Evolutionary conservation across 2,888 invertebrate species (phyloP).

Genomic region (Amphipoea oculea): DNA sequence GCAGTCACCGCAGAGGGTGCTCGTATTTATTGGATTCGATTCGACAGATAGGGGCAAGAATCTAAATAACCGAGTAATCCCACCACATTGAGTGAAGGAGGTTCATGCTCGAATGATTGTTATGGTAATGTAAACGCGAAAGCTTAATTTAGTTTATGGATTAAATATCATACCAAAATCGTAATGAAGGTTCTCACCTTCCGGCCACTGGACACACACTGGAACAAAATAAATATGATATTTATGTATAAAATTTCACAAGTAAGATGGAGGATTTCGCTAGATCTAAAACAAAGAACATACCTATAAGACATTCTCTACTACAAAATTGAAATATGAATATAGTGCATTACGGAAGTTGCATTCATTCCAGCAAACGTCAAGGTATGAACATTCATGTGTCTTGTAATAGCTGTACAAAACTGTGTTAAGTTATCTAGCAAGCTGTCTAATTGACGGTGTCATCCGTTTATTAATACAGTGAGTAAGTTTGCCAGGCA

Average conservation of each 20-base stretch:
- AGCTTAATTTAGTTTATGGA: slow-evolving; percentile 80
- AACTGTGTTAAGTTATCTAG: slow-evolving; percentile 78
- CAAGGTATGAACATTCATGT: slow-evolving; percentile 74
- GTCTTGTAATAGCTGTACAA: slow-evolving; percentile 68
- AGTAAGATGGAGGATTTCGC: slow-evolving; percentile 42
- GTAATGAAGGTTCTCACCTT: slow-evolving; percentile 91
- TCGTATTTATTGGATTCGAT: slow-evolving; percentile 27
- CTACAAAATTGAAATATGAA: slow-evolving; percentile 81
- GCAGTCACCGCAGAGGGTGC: slow-evolving; percentile 35
- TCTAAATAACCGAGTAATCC: slow-evolving; percentile 84
- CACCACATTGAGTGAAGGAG: slow-evolving; percentile 84
- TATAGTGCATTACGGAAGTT: slow-evolving; percentile 84
- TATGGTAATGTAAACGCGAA: slow-evolving; percentile 86
- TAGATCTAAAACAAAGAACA: slow-evolving; percentile 82
- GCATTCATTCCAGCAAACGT: slow-evolving; percentile 85
- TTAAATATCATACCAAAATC: slow-evolving; percentile 72
- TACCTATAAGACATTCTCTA: slow-evolving; percentile 86
- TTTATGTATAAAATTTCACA: slow-evolving; percentile 39
- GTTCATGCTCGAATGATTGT: slow-evolving; percentile 88
- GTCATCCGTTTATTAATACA: slow-evolving; percentile 75
- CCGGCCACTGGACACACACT: slow-evolving; percentile 98
- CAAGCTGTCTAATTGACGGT: slow-evolving; percentile 83
- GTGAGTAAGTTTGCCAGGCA: slow-evolving; percentile 76
- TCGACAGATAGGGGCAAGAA: slow-evolving; percentile 65
- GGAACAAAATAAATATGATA: slow-evolving; percentile 90